Base-by-base conservation (phyloP, 2,113 vertebrate genomes). In the Cygnus atratus region DNA sequence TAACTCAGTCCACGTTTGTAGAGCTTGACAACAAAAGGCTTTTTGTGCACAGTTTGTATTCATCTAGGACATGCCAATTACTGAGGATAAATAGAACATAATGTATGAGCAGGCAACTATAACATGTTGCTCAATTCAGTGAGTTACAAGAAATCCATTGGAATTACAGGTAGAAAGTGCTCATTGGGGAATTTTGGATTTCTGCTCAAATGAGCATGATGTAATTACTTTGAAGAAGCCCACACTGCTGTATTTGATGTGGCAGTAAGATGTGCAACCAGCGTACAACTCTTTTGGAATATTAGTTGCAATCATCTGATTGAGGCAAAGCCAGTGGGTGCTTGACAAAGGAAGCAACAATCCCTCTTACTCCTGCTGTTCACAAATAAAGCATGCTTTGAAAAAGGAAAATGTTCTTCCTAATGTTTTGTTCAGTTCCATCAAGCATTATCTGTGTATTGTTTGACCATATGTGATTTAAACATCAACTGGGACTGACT, bases 1-100 rank as follows among this genome's bases (percentile, higher is more conserved):
- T 81, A 94, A 94, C 87, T 61, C 91, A 80, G 85, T 96, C 82
- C 95, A 58, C 4, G 3, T 85, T 92, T 94, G 73, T 94, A 72
- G 91, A 95, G 83, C 95, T 91, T 82, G 72, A 77, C 76, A 93
- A 92, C 85, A 93, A 95, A 95, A 96, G 57, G 29, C 58, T 95
- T 96, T 96, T 91, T 96, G 94, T 92, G 95, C 93, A 37, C 73
- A 39, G 11, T 82, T 92, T 93, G 90, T 95, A 71, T 96, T 91
- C n/a, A 17, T 96, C 68, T 90, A 87, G 44, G 44, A 31, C 52
- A 31, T 90, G 76, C 80, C 72, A 48, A 46, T 90, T 95, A 88
- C 29, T 10, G n/a, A 78, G 72, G 52, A 70, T 93, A 92, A 94
- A 70, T 81, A 87, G 48, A 85, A 81, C 37, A 37, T 63, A 78